These are phyloP conservation scores for Eumerus sabulonum DNA, from an alignment of 2,888 invertebrate genomes.

Conservation along the genomic window DNA sequence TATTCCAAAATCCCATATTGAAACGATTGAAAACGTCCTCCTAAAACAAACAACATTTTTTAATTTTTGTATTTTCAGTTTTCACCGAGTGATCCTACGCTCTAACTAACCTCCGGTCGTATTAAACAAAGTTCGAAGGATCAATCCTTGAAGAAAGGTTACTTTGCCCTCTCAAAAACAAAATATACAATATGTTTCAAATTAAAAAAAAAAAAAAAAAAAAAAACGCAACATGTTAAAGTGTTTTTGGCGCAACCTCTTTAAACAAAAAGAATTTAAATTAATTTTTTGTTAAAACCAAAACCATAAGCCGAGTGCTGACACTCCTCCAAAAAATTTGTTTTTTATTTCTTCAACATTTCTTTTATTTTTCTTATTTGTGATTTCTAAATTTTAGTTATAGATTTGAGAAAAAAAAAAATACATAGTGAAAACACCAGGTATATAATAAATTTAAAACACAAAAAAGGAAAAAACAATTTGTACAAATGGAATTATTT, in stretches of 20 bases:
- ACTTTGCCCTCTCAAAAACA: constrained; percentile 46
- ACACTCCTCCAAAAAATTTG: constrained; percentile 44
- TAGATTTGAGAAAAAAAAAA: constrained; percentile 29
- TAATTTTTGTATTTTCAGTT: constrained; percentile 43
- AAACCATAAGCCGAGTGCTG: constrained; percentile 50
- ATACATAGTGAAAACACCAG: constrained; percentile 45
- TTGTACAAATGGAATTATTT: constrained; percentile 63
- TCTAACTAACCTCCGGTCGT: constrained; percentile 32
- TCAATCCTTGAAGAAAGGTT: constrained; percentile 33
- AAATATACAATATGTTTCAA: constrained; percentile 38
- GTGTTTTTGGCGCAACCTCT: constrained; percentile 60
- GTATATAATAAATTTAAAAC: not conserved
- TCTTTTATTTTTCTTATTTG: constrained; percentile 54
- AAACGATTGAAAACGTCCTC: no score
- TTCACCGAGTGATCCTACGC: constrained; percentile 51
- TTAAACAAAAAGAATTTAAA: constrained; percentile 44
- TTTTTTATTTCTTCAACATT: constrained; percentile 43
- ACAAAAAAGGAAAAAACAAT: constrained; percentile 42
- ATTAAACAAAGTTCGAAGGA: constrained; percentile 29
- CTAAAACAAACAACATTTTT: constrained; percentile 15
- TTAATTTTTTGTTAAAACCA: constrained; percentile 38
- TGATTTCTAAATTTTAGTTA: constrained; percentile 67
- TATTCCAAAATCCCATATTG: no score
- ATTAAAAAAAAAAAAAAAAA: constrained; percentile 46
- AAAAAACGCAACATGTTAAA: constrained; percentile 38